Evolutionary conservation across 2,888 invertebrate genomes (phyloP), one percentile per base, ranked within the genome.

Genomic region (Beris morrisii): DNA sequence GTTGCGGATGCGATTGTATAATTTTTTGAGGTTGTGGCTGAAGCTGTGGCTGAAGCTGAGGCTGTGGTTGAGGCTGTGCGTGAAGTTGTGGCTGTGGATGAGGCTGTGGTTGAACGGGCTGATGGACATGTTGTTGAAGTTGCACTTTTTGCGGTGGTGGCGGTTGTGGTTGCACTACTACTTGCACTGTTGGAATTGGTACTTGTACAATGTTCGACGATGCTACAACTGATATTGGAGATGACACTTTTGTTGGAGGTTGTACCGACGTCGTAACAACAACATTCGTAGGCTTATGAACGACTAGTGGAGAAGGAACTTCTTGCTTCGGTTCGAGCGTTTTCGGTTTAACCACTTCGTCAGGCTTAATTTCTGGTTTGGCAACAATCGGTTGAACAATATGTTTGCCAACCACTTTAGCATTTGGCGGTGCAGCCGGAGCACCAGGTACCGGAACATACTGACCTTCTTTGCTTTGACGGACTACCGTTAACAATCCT

Each of bases 381-480:
- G 50, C 11, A 6, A 61, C 13, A 11, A 61, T 15, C 13, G 45
- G 7, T 45, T 56, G 31, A n/a, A 12, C n/a, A 12, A 58, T 30
- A 45, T 58, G 57, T 11, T 44, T 58, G 22, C 61, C 45, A n/a
- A 46, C 54, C 12, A 63, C 3, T 45, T 50, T 61, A 4, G 48
- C 52, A 50, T 46, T 31, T 12, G 52, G 28, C 13, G 57, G 22
- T 32, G 45, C 57, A n/a, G 54, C 12, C 3, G 64, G 32, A 63
- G 61, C 68, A 11, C 74, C 77, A 2, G 75, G 68, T 4, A 87
- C 82, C 2, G 88, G 87, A 66, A 87, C 84, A 75, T 87, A 87
- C 72, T 86, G 85, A 11, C 87, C 87, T 74, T 89, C 90, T 74
- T 89, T 89, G 56, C 86, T 87, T 72, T 88, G 88, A 73, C 86